phyloP scores from a whole-genome alignment of 1,140 invertebrate species.

The Orius laevigatus region DNA sequence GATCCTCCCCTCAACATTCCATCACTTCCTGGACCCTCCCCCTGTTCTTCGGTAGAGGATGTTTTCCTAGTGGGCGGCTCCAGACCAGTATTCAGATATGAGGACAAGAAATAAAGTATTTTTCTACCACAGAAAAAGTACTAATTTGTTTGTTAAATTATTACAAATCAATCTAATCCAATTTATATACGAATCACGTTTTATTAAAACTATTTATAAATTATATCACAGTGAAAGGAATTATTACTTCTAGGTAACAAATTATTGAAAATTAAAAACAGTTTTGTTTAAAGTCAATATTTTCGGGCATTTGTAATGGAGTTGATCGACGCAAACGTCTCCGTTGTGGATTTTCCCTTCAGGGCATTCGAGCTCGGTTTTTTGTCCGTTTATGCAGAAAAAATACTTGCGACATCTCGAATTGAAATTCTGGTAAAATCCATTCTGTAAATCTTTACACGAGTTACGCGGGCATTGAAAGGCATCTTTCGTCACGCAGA shows the following conservation, averaged over 20 bases:
- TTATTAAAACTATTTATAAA: too few relatives aligned
- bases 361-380: conserved; percentile 28
- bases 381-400: conserved; percentile 32
- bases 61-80: too few relatives aligned
- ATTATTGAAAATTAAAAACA: background rate
- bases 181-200: too few relatives aligned
- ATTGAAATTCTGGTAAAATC: conserved; percentile 33
- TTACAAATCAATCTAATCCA: too few relatives aligned
- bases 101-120: too few relatives aligned
- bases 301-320: conserved; percentile 32
- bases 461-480: conserved; percentile 17
- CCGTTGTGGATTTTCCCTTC: conserved; percentile 33
- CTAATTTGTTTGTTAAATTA: too few relatives aligned
- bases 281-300: conserved; percentile 18
- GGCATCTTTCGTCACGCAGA: conserved; percentile 27
- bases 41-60: too few relatives aligned
- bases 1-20: too few relatives aligned
- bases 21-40: too few relatives aligned
- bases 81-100: too few relatives aligned
- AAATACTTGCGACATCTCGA: conserved; percentile 36
- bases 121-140: too few relatives aligned
- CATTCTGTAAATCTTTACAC: conserved; percentile 28
- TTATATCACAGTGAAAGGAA: too few relatives aligned
- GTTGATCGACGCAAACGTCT: conserved; percentile 31
- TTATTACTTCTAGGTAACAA: background rate